These are phyloP conservation scores for Columba janthina DNA, from an alignment of 2,113 vertebrate species.

Conservation along the genomic window DNA sequence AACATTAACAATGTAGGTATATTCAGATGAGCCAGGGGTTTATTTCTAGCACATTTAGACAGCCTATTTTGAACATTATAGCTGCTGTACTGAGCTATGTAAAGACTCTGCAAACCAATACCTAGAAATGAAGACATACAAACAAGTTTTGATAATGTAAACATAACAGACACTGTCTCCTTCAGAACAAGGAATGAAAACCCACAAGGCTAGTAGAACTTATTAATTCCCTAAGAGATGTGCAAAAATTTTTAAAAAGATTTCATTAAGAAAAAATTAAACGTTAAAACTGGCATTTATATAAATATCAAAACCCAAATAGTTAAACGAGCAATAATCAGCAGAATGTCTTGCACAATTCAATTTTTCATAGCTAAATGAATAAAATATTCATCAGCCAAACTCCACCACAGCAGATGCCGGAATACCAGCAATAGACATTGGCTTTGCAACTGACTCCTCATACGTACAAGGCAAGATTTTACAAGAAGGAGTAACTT, in stretches of 20 bases:
- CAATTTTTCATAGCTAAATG: conserved; percentile 34
- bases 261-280: conserved; percentile 66
- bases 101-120: conserved; percentile 77
- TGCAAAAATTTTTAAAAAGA: conserved; percentile 73
- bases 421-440: conserved; percentile 40
- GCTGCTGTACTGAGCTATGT: conserved; percentile 76
- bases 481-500: conserved; percentile 64
- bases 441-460: conserved; percentile 49
- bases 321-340: conserved; percentile 61
- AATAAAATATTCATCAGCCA: conserved; percentile 51
- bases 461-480: conserved; percentile 11
- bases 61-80: conserved; percentile 67
- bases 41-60: conserved; percentile 75
- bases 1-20: conserved; percentile 73
- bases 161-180: conserved; percentile 75
- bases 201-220: conserved; percentile 65
- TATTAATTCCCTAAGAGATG: conserved; percentile 70
- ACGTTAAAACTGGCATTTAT: conserved; percentile 75
- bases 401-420: conserved; percentile 49
- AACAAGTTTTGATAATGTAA: conserved; percentile 73
- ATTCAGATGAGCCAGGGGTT: conserved; percentile 73
- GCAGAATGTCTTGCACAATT: conserved; percentile 49
- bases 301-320: conserved; percentile 74
- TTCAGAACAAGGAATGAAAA: conserved; percentile 73
- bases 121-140: conserved; percentile 74